Percentiles rank a stretch among this genome's conserved stretches.
These are phyloP conservation scores for Champsocephalus gunnari DNA, from an alignment of 2,797 vertebrate genomes.

Conservation along the genomic window DNA sequence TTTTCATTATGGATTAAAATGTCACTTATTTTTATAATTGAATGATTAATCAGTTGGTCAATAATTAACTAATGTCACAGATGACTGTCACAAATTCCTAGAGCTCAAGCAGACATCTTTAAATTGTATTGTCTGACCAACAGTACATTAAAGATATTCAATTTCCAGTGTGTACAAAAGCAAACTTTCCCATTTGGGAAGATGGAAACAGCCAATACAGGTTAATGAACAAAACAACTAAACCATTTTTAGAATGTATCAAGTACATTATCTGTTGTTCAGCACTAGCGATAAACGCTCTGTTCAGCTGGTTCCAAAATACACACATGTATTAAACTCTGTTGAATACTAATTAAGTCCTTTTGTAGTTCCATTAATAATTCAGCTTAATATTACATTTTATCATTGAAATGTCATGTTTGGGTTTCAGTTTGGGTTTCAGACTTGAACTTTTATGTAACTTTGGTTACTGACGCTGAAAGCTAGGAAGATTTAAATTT, in stretches of 20 bases:
- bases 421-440: background rate
- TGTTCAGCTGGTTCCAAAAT: conserved; percentile 1
- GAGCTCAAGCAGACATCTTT: background rate
- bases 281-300: background rate
- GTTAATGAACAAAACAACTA: no score
- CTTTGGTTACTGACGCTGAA: background rate
- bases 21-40: background rate
- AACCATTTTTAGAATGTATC: no score
- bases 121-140: background rate
- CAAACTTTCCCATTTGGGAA: background rate
- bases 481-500: background rate
- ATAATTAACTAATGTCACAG: background rate
- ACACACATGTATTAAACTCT: background rate
- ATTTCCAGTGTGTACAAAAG: background rate
- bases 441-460: background rate
- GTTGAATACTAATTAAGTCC: background rate
- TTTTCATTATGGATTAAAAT: background rate
- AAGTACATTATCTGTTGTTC: background rate
- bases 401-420: background rate
- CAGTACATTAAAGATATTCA: background rate
- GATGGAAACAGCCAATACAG: background rate
- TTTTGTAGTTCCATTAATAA: background rate
- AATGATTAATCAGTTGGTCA: background rate
- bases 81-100: background rate
- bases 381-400: background rate